Evolutionary conservation across 1,140 invertebrate genomes (phyloP), one percentile per base, ranked within the genome.

Genomic region (Drosophila lowei): DNA sequence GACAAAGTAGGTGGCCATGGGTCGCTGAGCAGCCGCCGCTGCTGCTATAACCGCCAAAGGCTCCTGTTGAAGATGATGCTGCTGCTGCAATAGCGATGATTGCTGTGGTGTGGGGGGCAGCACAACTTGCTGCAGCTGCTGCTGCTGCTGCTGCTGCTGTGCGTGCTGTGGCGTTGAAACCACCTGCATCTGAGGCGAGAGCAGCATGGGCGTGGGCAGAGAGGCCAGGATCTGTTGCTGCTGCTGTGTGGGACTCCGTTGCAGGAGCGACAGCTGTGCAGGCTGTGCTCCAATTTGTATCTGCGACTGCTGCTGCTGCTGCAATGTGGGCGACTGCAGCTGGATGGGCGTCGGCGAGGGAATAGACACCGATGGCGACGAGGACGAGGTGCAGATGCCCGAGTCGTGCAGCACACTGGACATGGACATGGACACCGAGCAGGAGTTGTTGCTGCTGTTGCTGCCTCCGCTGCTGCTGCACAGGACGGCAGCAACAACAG

Each of bases 331-430:
- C 18, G 89, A 90, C 28, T 90, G 90, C 30, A 91, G 52, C 9
- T 91, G 85, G 5, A 72, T 64, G 1, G 84, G 76, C 9, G 81
- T 86, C 1, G 90, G 85, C 28, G 91, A 91, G 2, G 92, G 79
- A 46, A 90, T 79, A 3, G 90, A 89, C n/a, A 90, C 73, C 6
- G 90, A 81, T 6, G 91, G 73, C 44, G 90, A 86, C 0, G 90
- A 91, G 0, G 90, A 91, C 1, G 90, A 91, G 2, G 90, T 91
- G 34, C 88, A 91, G 23, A 91, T 85, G 25, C 90, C 90, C 3
- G 89, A 90, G 73, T 90, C 90, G 21, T 90, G 89, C 60, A 90
- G 60, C 30, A 89, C 79, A 89, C 80, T 68, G 15, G 90, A 80
- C 63, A 85, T 76, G 8, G 89, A 90, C 5, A 85, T 76, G 8